Evolutionary conservation across 53 echinoderm and acorn worm species (phyloP), one percentile per base, ranked within the genome.

Genomic region (Zoroaster sp.): DNA sequence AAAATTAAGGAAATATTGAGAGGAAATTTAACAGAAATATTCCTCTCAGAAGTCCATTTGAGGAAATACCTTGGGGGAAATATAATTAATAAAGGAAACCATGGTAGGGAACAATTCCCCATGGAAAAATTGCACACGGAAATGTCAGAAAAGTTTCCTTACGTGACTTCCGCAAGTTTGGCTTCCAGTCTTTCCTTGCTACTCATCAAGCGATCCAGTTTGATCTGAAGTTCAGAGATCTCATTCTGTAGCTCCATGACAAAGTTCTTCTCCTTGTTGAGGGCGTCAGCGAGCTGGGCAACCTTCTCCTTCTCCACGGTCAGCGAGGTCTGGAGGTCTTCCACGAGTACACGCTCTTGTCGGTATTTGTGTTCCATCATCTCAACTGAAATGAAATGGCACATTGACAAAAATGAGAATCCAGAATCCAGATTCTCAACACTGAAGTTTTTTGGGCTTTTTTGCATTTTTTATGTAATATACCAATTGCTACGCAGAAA

Each of bases 311-410:
- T 90, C 75, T 98, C 98, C 4, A 96, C 83, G 38, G 89, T 79
- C 49, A 98, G 90, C 14, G 95, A 96, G n/a, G 94, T 95, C 76
- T 93, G 91, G 5, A 98, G 92, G 51, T 98, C 98, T 30, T 95
- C 95, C 31, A 91, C 95, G 35, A 98, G 75, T 49, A 92, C 88
- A 9, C 94, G 43, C 72, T 98, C 98, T 76, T 98, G 95, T 0
- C 94, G 89, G 80, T 83, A 94, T 80, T 94, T 96, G 86, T 96
- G 94, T 80, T 98, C 98, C 93, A 98, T 95, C 21, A 94, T 98
- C 34, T 98, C 98, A 72, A 96, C 95, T 96, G 90, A 21, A 66
- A 88, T 23, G 8, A 4, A 45, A 21, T 0, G 1, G 7, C 21
- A 70, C 34, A 2, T 5, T 5, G 20, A n/a, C n/a, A n/a, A n/a